Evolutionary conservation across 1,140 invertebrate species (phyloP), one percentile per base, ranked within the genome.

Genomic region (Anoplophora glabripennis): DNA sequence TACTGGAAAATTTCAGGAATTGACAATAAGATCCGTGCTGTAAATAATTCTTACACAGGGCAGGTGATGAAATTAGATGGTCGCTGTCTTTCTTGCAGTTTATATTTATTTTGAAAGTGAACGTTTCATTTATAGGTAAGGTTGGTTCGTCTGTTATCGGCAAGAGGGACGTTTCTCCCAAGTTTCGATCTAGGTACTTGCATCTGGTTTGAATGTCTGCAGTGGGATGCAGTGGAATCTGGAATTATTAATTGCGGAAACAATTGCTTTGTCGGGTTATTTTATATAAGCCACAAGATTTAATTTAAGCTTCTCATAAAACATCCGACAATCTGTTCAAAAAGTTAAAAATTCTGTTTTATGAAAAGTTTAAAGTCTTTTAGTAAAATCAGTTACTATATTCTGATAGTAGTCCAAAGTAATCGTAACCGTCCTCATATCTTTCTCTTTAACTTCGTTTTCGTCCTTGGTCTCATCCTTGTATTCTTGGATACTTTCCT

Each of bases 61-160:
- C 15, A 7, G 60, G 60, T 34, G 34, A 11, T 10, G 61, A 61
- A 10, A 63, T 57, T 7, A 64, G 41, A 10, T 37, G 18, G 51
- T 66, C 64, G 1, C 64, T 4, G n/a, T 66, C 56, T 59, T 57
- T 57, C 9, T 28, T 4, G n/a, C 44, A 45, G 15, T 60, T 57
- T 0, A 60, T 28, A 40, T 66, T 59, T 3, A 68, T 17, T 42
- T 9, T 15, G 17, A 68, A 36, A 47, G 61, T 58, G 17, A 64
- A 59, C 0, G 3, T 34, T 48, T 64, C 34, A 17, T 52, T 41
- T 8, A 63, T 37, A 18, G 21, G 14, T n/a, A 63, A n/a, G n/a
- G 54, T 47, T 48, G 66, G 47, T 49, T 62, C 55, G 14, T 58
- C 60, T 7, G 48, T 56, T 9, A 68, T 41, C 9, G 56, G 56